Evolutionary conservation across 2,797 vertebrate genomes (phyloP), one percentile per base, ranked within the genome.

Genomic region (Cryptoprocta ferox): DNA sequence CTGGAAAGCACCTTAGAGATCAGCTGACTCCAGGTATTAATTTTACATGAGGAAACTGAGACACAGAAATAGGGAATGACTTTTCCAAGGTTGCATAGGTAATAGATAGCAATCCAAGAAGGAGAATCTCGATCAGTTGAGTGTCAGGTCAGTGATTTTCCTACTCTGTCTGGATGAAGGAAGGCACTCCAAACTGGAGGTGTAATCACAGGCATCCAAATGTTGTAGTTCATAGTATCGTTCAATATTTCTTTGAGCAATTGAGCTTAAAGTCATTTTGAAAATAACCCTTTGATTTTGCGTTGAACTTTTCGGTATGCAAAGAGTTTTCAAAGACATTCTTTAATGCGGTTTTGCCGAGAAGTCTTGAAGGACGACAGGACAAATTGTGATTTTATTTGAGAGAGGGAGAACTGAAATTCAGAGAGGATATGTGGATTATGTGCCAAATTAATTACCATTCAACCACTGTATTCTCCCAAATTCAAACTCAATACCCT

Each of bases 1-100:
- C 56, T 91, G 37, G 39, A 82, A 97, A 37, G 0, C 18, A 84
- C 61, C 12, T 75, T 86, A 85, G 66, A 91, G 15, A 83, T 66
- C 4, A 85, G n/a, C 7, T 56, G 65, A 87, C 45, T 66, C 14
- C 39, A 92, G 5, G 9, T 86, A 85, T 42, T 97, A 30, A 89
- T 66, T 95, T 93, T 82, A 61, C n/a, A 91, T 80, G 16, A 96
- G 28, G 12, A 95, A 71, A 91, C 32, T 61, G 21, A 89, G 35
- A 11, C 45, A 89, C 15, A 86, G 28, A 93, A 13, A 80, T 32
- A 21, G 14, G 5, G 13, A 79, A 5, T 85, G 10, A 71, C 6
- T 71, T 94, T 93, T 95, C 26, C 19, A 7, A 80, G 39, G 2
- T 92, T 24, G 45, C 13, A 61, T 1, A 87, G 5, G 14, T 79